These are phyloP conservation scores for Dicrostonyx torquatus DNA, from an alignment of 2,797 vertebrate species.

Conservation along the genomic window DNA sequence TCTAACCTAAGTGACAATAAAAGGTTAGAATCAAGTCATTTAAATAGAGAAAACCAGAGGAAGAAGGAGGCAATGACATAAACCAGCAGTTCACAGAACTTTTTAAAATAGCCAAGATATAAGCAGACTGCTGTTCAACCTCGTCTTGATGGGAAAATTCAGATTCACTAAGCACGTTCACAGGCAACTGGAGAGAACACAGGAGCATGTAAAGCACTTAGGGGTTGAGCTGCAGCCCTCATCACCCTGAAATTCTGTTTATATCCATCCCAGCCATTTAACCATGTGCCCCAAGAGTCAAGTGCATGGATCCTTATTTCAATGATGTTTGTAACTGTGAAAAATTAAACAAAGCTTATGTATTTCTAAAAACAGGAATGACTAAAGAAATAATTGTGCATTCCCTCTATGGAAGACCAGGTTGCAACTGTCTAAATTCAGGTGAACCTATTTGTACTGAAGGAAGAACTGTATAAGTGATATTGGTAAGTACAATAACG, in stretches of 20 bases:
- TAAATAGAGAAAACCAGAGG: conserved; percentile 19
- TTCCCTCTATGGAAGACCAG: background rate
- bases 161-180: conserved; percentile 13
- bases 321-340: conserved; percentile 27
- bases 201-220: background rate
- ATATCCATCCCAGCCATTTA: background rate
- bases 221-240: background rate
- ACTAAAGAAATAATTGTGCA: conserved; percentile 8
- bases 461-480: background rate
- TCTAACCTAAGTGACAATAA: background rate
- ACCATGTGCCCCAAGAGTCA: background rate
- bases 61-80: conserved; percentile 30
- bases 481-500: background rate
- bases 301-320: background rate
- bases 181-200: background rate
- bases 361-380: conserved; percentile 42
- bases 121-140: background rate
- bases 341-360: conserved; percentile 13
- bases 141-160: conserved; percentile 10
- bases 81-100: conserved; percentile 17
- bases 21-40: conserved; percentile 11
- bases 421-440: conserved; percentile 8
- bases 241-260: background rate
- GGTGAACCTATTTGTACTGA: background rate
- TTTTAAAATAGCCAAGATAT: conserved; percentile 26